These are phyloP conservation scores for Saccostrea glomerata DNA, from an alignment of 1,140 invertebrate species.

Conservation along the genomic window DNA sequence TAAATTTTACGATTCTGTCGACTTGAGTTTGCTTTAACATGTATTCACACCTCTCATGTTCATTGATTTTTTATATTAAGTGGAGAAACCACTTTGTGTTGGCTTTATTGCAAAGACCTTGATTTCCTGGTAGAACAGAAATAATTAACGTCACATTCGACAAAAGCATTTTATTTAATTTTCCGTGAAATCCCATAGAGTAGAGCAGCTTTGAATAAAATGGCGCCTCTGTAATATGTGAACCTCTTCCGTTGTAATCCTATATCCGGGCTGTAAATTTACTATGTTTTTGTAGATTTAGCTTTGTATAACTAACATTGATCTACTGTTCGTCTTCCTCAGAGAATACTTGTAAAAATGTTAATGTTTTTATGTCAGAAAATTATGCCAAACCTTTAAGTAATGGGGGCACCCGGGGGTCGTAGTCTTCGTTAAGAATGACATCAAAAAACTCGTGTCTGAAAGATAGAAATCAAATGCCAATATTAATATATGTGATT, in stretches of 20 bases:
- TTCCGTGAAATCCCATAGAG: no score
- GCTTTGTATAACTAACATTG: not conserved
- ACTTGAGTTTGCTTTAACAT: no score
- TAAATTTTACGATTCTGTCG: no score
- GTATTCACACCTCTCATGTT: no score
- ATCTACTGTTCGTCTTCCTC: not conserved
- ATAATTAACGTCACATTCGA: no score
- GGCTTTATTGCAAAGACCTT: no score
- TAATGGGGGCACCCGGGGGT: not conserved
- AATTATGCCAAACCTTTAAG: not conserved
- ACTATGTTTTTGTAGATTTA: not conserved
- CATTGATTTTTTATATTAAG: no score
- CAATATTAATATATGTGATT: not conserved
- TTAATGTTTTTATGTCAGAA: not conserved
- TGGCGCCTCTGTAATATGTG: not conserved
- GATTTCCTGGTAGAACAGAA: no score
- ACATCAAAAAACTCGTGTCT: conserved; percentile 19
- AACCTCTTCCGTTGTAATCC: not conserved
- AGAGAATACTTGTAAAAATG: not conserved
- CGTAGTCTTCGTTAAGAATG: conserved; percentile 19
- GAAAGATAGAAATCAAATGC: conserved; percentile 3
- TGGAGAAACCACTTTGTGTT: no score
- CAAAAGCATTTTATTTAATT: no score
- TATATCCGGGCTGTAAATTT: not conserved
- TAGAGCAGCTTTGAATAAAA: not conserved